A percentile compares a stretch with the other conserved stretches of the same genome.
Conservation (phyloP, 2,113 vertebrate species). For the Trichechus manatus region DNA sequence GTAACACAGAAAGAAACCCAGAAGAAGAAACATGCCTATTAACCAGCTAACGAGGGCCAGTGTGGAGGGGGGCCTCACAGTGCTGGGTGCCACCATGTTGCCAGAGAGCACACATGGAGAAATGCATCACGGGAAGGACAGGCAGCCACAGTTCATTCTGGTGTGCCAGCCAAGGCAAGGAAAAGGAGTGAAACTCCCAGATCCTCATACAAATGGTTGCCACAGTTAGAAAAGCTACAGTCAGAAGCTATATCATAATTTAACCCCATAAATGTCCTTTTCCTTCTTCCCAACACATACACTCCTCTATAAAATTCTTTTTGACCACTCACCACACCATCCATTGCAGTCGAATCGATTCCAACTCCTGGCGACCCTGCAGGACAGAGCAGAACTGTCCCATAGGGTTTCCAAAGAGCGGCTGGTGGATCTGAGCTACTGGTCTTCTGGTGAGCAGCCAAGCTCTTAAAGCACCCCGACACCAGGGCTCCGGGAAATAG, state of each 20-base stretch:
- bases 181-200: neutral
- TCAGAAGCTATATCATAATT: neutral
- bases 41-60: neutral
- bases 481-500: neutral
- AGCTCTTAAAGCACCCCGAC: too few relatives aligned
- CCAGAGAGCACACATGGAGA: neutral
- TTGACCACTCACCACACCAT: neutral
- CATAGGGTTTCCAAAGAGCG: too few relatives aligned
- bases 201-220: neutral
- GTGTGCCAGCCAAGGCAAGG: neutral
- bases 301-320: neutral
- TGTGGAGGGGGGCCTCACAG: too few relatives aligned
- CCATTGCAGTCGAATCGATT: too few relatives aligned
- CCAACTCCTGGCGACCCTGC: too few relatives aligned
- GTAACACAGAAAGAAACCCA: neutral
- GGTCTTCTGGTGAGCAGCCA: too few relatives aligned
- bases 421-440: too few relatives aligned
- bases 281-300: neutral
- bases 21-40: neutral
- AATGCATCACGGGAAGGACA: slow-evolving; percentile 4
- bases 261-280: accelerated
- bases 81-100: neutral
- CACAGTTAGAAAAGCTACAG: neutral
- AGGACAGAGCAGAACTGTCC: too few relatives aligned
- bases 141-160: neutral